A percentile compares a stretch with the other conserved stretches of the same genome.
Conservation (phyloP, 2,113 vertebrate genomes). For the Vombatus ursinus region DNA sequence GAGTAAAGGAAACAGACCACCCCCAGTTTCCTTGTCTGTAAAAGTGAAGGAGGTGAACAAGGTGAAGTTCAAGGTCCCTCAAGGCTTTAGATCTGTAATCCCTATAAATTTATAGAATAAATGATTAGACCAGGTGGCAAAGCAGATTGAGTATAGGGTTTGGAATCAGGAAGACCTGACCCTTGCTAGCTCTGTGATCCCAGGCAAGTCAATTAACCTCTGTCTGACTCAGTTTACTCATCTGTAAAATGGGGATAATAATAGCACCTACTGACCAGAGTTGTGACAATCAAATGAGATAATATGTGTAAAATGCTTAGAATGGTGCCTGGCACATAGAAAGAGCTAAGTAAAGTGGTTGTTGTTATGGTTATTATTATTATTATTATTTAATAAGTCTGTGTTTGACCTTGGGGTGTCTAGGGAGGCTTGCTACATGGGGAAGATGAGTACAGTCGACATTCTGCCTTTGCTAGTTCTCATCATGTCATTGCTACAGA, state of each 20-base stretch:
- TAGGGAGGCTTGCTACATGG: background rate
- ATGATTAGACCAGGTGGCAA: background rate
- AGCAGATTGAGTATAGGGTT: background rate
- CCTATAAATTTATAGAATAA: background rate
- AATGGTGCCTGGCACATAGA: too few relatives aligned
- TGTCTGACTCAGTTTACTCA: background rate
- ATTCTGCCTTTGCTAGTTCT: background rate
- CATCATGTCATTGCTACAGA: background rate
- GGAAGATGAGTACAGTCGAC: background rate
- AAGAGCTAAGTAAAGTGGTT: background rate
- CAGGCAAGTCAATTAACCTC: background rate
- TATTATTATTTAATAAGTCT: background rate
- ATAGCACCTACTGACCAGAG: background rate
- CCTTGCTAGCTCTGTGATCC: background rate
- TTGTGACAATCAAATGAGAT: background rate
- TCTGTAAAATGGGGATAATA: background rate
- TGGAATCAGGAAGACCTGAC: background rate
- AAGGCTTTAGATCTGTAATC: background rate
- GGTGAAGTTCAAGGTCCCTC: background rate
- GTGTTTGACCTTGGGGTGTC: background rate
- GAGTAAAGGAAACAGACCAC: too few relatives aligned
- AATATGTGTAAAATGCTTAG: background rate
- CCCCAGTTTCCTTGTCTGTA: too few relatives aligned
- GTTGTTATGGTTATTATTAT: background rate
- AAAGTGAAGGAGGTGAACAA: background rate